Percentiles rank a stretch among this genome's conserved stretches.
Conservation (phyloP, 1,140 invertebrate species). For the Metopolophium dirhodum region DNA sequence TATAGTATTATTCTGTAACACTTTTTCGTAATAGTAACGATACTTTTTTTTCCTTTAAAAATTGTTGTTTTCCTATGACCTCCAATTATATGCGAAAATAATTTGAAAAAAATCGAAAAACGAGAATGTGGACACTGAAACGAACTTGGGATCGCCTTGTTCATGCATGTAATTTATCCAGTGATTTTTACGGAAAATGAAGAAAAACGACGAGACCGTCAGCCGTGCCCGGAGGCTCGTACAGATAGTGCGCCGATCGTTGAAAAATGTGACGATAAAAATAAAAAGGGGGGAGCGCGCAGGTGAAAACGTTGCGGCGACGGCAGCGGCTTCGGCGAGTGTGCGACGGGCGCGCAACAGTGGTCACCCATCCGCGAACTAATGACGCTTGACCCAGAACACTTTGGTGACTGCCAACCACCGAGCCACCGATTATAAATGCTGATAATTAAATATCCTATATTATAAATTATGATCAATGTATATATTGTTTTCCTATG, state of each 20-base stretch:
- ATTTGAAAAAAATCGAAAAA: neutral
- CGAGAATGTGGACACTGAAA: neutral
- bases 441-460: too few species aligned
- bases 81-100: neutral
- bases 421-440: too few species aligned
- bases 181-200: too few species aligned
- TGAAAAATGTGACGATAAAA: neutral
- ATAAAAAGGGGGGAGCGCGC: slow-evolving; percentile 38
- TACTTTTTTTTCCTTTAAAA: neutral
- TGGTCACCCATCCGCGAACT: too few species aligned
- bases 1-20: too few species aligned
- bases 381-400: too few species aligned
- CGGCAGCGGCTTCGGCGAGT: neutral
- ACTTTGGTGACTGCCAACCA: too few species aligned
- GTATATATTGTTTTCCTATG: too few species aligned
- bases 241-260: slow-evolving; percentile 28
- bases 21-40: too few species aligned
- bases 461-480: too few species aligned
- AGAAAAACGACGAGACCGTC: neutral
- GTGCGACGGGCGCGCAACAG: slow-evolving; percentile 37
- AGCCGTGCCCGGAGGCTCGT: neutral
- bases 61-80: neutral
- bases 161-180: neutral
- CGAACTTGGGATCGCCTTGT: neutral
- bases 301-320: slow-evolving; percentile 17